Base-by-base conservation (phyloP, 2,797 vertebrate genomes). In the Anas georgica region DNA sequence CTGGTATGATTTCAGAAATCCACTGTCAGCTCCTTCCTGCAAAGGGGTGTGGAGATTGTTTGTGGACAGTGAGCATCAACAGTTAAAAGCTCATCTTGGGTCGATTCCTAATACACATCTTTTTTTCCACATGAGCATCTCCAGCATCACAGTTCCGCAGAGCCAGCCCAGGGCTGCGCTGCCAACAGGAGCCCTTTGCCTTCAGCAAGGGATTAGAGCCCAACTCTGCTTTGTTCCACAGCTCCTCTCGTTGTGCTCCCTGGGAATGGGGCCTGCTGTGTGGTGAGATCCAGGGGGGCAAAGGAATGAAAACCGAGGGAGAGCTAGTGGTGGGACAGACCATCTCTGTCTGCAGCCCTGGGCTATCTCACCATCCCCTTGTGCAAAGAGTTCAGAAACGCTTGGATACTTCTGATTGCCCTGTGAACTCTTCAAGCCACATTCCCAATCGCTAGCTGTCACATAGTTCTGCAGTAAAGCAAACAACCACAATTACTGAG, bases 231-330 rank as follows among this genome's bases (percentile, higher is more conserved):
- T 84, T 50, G 9, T 4, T 3, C 17, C 23, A 14, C 9, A 37
- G 13, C 28, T 69, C 12, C 35, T 69, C 37, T 66, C 45, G 0
- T 50, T 39, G 12, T 2, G 0, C 1, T 58, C 8, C 33, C 6
- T 25, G 39, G 39, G 43, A 12, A 17, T 6, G n/a, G 33, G 20
- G 29, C 2, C 23, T 85, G 28, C 28, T 18, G 46, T 43, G 3
- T 29, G 46, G 14, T 70, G 46, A 78, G 29, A 86, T 52, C 31
- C 80, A 78, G 59, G 15, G 6, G 22, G 33, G 22, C 1, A 33
- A 88, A 77, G 64, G 3, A 60, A 29, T 16, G 23, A 69, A 37
- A 74, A 52, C 15, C 4, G 2, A 26, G 9, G 2, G 4, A 43
- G 15, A 67, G 6, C 25, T 74, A 7, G 20, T 62, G 26, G 12